These are phyloP conservation scores for Sclerodermus sp. DNA, from an alignment of 2,888 invertebrate genomes.

Conservation along the genomic window DNA sequence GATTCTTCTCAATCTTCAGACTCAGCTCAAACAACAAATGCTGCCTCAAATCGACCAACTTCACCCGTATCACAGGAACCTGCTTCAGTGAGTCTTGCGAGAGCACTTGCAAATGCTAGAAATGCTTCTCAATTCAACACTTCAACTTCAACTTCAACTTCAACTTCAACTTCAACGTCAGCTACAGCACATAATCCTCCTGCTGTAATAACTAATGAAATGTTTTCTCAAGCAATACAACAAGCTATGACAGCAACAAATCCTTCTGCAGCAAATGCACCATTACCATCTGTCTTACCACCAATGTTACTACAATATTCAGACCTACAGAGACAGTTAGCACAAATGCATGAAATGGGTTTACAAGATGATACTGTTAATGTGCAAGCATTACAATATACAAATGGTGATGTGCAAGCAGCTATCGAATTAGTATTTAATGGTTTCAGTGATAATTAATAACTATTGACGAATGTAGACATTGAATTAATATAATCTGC, in stretches of 20 bases:
- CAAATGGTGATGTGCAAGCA: conserved; percentile 84
- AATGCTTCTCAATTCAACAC: conserved; percentile 35
- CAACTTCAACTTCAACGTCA: conserved; percentile 33
- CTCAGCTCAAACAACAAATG: conserved; percentile 46
- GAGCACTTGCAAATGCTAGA: conserved; percentile 66
- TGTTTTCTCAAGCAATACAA: conserved; percentile 78
- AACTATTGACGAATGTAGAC: too few relatives aligned
- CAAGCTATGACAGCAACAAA: conserved; percentile 60
- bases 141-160: conserved; percentile 32
- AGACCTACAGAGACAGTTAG: conserved; percentile 62
- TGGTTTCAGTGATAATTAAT: conserved; percentile 57
- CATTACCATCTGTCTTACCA: conserved; percentile 27
- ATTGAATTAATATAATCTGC: too few relatives aligned
- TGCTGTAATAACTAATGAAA: conserved; percentile 71
- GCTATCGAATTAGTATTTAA: conserved; percentile 89
- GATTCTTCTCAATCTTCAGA: conserved; percentile 59
- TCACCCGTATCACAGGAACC: too few relatives aligned
- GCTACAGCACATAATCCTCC: conserved; percentile 35
- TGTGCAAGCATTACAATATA: conserved; percentile 79
- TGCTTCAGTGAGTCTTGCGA: conserved; percentile 74
- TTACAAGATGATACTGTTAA: conserved; percentile 82
- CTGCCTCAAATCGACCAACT: conserved; percentile 37
- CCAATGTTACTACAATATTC: conserved; percentile 31
- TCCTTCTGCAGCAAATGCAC: conserved; percentile 33
- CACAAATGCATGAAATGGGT: conserved; percentile 90